Evolutionary conservation across 2,113 vertebrate genomes (phyloP).

Genomic region (Deroptyus accipitrinus): DNA sequence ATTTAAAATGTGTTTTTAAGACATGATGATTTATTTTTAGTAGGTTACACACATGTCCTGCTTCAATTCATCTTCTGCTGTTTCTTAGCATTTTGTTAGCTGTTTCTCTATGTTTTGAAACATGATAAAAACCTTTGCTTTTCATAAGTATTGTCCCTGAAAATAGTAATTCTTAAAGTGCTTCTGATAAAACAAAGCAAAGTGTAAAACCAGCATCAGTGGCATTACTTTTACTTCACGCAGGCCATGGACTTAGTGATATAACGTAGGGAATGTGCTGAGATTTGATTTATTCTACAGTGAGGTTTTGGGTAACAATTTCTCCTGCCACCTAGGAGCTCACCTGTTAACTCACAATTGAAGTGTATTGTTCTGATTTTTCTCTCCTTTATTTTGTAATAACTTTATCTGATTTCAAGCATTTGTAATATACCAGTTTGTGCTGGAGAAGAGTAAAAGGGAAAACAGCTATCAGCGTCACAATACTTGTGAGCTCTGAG

Average conservation of each 20-base stretch:
- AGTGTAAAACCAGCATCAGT: neutral
- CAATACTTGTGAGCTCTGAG: neutral
- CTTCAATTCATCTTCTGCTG: neutral
- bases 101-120: neutral
- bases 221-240: neutral
- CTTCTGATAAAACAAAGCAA: neutral
- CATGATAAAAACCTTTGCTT: neutral
- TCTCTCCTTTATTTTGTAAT: conserved; percentile 18
- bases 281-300: conserved; percentile 29
- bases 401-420: neutral
- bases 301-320: neutral
- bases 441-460: neutral
- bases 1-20: neutral
- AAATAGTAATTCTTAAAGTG: neutral
- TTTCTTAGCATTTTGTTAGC: neutral
- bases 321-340: neutral
- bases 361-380: neutral
- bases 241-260: neutral
- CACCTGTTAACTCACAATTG: neutral
- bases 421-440: neutral
- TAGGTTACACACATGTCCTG: rapidly evolving
- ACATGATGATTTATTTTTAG: neutral
- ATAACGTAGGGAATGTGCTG: neutral
- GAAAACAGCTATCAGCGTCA: neutral
- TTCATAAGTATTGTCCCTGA: neutral